Base-by-base conservation (phyloP, 1,140 invertebrate genomes). In the Zophobas morio region DNA sequence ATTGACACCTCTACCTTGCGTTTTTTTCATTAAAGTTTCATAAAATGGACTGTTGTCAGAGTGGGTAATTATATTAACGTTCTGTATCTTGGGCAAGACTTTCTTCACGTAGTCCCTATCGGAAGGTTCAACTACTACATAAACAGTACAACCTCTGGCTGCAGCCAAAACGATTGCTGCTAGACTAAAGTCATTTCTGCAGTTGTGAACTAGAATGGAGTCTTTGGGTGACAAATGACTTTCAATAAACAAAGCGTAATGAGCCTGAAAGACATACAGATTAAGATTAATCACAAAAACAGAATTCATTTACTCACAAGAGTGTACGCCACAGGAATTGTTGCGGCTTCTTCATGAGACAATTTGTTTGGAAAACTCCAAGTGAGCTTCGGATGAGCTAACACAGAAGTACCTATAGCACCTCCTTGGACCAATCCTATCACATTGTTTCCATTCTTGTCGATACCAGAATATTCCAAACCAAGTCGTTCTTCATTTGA, bases 31-130 rank as follows among this genome's bases (percentile, higher is more conserved):
- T 71, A 98, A 89, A 75, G 98, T 88, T 84, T 96, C 93, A 86
- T 99, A 97, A 87, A 99, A 99, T 70, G 91, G 93, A 0, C 92
- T 92, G 84, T 97, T 95, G 80, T 98, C 92, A 5, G 98, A 99
- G 85, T 98, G 97, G 78, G 94, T 32, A 5, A 66, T 95, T 86
- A 99, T 96, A 85, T 97, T 91, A 33, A 89, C 86, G 49, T 96
- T 94, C 51, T 90, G 91, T 60, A 99, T 87, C 87, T 94, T 86
- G 0, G 95, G 96, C 89, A 99, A 99, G 1, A 90, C 91, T 81
- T 94, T 90, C 84, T 95, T 94, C 20, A 99, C 88, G 87, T 96
- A 98, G 33, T 96, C 92, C 70, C 94, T 90, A 86, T 99, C 99
- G 70, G 96, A 94, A 81, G 91, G 85, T 32, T 94, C 95, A 47